These are phyloP conservation scores for Callinectes sapidus DNA, from an alignment of 2,888 invertebrate genomes.

Conservation along the genomic window DNA sequence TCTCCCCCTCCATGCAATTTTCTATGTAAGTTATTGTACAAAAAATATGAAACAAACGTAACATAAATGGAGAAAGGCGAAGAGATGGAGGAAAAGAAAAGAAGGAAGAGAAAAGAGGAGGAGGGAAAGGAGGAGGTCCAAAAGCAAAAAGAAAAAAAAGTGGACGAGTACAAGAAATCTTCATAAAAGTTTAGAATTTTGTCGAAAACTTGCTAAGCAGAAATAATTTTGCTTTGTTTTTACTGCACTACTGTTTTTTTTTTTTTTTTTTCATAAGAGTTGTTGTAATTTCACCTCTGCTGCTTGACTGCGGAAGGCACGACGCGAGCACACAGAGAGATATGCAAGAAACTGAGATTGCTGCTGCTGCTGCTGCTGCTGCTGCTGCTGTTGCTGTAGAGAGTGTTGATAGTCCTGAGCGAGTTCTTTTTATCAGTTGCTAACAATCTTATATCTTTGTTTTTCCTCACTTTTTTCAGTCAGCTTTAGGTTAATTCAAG, in stretches of 20 bases:
- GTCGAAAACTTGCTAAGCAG: background rate
- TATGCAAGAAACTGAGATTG: background rate
- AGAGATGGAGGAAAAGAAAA: background rate
- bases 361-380: background rate
- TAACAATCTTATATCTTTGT: too few relatives aligned
- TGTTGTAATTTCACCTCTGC: background rate
- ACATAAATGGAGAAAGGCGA: background rate
- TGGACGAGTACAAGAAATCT: background rate
- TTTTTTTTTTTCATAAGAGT: background rate
- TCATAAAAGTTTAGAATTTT: background rate
- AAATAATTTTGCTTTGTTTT: background rate
- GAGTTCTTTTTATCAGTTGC: background rate
- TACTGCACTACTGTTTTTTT: background rate
- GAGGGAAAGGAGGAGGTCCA: background rate
- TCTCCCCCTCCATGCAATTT: background rate
- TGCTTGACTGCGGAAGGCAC: background rate
- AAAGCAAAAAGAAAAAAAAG: background rate
- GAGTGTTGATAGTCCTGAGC: background rate
- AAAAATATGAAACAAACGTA: background rate
- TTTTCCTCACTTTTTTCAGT: too few relatives aligned
- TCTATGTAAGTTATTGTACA: background rate
- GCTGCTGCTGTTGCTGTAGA: background rate
- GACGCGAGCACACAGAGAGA: background rate
- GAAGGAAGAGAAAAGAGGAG: background rate
- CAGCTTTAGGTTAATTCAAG: too few relatives aligned